These are phyloP conservation scores for Tineola bisselliella DNA, from an alignment of 2,888 invertebrate genomes.

Conservation along the genomic window DNA sequence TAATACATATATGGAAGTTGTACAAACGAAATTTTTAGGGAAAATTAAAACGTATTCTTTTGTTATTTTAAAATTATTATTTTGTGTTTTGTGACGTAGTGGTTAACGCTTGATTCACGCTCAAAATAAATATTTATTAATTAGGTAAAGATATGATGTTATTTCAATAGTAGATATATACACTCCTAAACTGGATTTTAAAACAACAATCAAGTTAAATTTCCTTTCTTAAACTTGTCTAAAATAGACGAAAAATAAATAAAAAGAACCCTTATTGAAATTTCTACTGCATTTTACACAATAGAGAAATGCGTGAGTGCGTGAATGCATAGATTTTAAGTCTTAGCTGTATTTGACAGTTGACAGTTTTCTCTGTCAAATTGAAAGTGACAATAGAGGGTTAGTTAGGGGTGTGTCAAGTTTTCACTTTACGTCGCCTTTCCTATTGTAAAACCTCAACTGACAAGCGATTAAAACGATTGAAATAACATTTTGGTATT, in stretches of 20 bases:
- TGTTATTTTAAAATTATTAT: no score
- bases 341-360: constrained; percentile 65
- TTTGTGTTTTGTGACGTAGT: no score
- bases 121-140: no score
- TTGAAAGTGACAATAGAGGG: constrained; percentile 45
- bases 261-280: neutral
- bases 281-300: neutral
- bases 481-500: constrained; percentile 31
- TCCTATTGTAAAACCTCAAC: constrained; percentile 26
- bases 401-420: constrained; percentile 58
- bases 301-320: constrained; percentile 27
- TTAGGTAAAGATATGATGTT: no score
- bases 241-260: neutral
- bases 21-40: no score
- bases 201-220: no score
- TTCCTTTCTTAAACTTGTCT: no score
- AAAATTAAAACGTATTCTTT: no score
- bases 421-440: constrained; percentile 24
- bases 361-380: constrained; percentile 64
- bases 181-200: no score
- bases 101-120: no score
- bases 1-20: no score
- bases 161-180: no score
- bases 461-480: constrained; percentile 63
- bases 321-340: constrained; percentile 53